phyloP scores from a whole-genome alignment of 2,113 vertebrate species.

The Seriola rivoliana region DNA sequence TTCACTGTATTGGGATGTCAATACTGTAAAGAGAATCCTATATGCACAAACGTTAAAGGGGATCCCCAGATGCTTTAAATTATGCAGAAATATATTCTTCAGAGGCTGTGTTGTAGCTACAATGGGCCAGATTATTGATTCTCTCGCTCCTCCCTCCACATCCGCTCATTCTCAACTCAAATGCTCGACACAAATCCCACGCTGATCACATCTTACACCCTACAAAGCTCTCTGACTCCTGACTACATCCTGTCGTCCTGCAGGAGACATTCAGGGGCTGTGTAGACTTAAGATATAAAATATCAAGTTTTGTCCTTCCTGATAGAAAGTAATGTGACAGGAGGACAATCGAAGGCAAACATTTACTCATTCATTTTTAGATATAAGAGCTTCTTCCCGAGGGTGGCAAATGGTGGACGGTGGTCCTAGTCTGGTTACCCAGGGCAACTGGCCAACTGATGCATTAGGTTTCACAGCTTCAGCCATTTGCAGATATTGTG shows the following conservation, averaged over 20 bases:
- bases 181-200: conserved; percentile 50
- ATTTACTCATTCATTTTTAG: not conserved
- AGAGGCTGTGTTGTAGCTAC: not conserved
- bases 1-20: conserved; percentile 9
- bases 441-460: conserved; percentile 36
- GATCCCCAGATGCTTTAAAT: conserved; percentile 7
- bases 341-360: not conserved
- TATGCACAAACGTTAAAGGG: conserved; percentile 2
- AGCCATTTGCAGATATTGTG: not conserved
- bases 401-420: not conserved
- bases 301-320: not conserved
- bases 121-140: conserved; percentile 50
- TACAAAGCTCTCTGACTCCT: conserved; percentile 5
- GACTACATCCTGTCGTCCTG: conserved; percentile 29
- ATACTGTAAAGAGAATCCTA: not conserved
- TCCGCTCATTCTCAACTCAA: conserved; percentile 19
- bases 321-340: not conserved
- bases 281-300: not conserved
- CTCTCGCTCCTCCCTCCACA: conserved; percentile 7
- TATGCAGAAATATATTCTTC: conserved; percentile 23
- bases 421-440: conserved; percentile 11
- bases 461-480: conserved; percentile 43
- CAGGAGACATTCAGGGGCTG: not conserved
- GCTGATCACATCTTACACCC: conserved; percentile 47
- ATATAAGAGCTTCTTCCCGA: not conserved